phyloP scores from a whole-genome alignment of 2,113 vertebrate genomes.

The Megaptera novaeangliae region DNA sequence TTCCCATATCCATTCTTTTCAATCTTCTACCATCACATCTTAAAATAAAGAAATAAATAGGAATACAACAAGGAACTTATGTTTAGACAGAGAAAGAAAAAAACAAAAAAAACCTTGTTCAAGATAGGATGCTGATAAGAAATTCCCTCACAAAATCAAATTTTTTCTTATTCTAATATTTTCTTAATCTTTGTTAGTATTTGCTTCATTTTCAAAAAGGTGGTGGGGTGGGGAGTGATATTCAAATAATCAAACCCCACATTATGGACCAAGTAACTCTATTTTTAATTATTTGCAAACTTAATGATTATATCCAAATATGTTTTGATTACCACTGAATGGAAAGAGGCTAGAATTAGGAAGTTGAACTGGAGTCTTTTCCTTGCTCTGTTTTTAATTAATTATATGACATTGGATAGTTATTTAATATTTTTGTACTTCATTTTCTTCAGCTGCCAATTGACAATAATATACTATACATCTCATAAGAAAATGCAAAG shows the following conservation, averaged over 20 bases:
- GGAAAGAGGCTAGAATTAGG: background rate
- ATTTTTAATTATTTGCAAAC: background rate
- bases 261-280: background rate
- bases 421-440: background rate
- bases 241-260: background rate
- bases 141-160: background rate
- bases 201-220: background rate
- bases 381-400: background rate
- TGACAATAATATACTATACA: background rate
- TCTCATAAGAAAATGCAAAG: background rate
- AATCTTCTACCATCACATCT: background rate
- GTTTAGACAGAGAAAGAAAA: background rate
- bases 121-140: background rate
- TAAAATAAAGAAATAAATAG: background rate
- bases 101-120: background rate
- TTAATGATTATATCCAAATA: slow-evolving; percentile 10
- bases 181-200: background rate
- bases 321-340: background rate
- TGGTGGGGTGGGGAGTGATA: background rate
- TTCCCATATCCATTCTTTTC: background rate
- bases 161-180: background rate
- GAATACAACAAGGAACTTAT: background rate
- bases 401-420: background rate
- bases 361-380: background rate
- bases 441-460: background rate